These are phyloP conservation scores for Cairina moschata DNA, from an alignment of 2,113 vertebrate genomes.

Conservation along the genomic window DNA sequence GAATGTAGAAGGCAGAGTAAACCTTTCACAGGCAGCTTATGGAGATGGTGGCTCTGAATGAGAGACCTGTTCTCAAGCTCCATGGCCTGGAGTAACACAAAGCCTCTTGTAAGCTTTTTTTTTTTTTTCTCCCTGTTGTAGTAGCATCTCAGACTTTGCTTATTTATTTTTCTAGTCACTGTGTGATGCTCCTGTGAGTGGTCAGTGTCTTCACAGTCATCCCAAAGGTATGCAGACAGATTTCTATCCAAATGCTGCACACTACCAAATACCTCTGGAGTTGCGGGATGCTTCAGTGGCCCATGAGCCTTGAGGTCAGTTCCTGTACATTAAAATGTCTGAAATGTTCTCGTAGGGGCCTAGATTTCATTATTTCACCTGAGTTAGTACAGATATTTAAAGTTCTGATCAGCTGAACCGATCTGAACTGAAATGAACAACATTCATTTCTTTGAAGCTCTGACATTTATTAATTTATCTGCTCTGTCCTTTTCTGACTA, in stretches of 20 bases:
- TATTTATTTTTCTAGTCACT: not conserved
- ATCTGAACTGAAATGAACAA: not conserved
- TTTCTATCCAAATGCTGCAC: not conserved
- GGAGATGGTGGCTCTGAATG: not conserved
- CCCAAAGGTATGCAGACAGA: not conserved
- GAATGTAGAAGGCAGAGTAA: not conserved
- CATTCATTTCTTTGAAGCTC: not conserved
- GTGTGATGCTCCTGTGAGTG: not conserved
- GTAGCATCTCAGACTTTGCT: not conserved
- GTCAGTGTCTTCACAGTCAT: not conserved
- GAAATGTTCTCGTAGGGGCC: not conserved
- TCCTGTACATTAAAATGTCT: not conserved
- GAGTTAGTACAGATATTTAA: not conserved
- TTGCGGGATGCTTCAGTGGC: not conserved
- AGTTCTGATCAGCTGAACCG: not conserved
- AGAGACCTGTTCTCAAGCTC: not conserved
- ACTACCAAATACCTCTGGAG: not conserved
- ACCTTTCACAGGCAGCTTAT: not conserved
- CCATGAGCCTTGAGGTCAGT: not conserved
- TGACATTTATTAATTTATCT: not conserved
- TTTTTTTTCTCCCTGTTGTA: not conserved
- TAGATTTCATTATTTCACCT: not conserved
- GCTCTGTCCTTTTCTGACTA: not conserved
- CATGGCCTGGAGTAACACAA: not conserved
- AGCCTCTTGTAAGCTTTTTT: not conserved